Percentiles rank a stretch among this genome's conserved stretches.
Evolutionary conservation across 2,113 vertebrate genomes (phyloP).

Genomic region (Barnardius zonarius): DNA sequence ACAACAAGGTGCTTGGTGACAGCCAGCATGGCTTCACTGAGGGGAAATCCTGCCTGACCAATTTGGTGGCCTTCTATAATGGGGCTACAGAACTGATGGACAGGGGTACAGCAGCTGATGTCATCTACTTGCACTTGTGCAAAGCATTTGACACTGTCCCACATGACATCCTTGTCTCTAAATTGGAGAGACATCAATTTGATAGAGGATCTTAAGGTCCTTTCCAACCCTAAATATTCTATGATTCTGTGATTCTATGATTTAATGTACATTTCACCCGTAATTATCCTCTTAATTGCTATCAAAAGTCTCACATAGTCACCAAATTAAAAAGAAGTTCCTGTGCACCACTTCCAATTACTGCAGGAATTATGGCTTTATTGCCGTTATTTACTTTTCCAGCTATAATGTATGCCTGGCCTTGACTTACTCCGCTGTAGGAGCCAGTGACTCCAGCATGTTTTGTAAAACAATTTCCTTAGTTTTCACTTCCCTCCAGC

Average conservation of each 20-base stretch:
- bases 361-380: slow-evolving; percentile 47
- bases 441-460: slow-evolving; percentile 12
- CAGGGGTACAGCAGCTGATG: no score
- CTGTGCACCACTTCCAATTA: slow-evolving; percentile 39
- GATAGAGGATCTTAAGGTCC: no score
- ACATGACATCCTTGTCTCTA: no score
- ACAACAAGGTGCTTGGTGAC: no score
- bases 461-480: not conserved
- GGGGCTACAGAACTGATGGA: no score
- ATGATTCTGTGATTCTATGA: slow-evolving; percentile 20
- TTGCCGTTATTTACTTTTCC: slow-evolving; percentile 61
- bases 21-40: no score
- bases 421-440: slow-evolving; percentile 9
- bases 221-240: no score
- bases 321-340: slow-evolving; percentile 66
- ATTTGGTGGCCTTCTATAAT: no score
- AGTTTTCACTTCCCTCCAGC: not conserved
- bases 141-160: no score
- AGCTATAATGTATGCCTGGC: slow-evolving; percentile 26
- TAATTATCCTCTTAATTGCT: slow-evolving; percentile 71
- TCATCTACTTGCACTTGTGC: no score
- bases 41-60: no score
- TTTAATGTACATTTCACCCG: slow-evolving; percentile 71
- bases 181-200: no score
- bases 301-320: slow-evolving; percentile 49